Evolutionary conservation across 2,797 vertebrate genomes (phyloP).

Genomic region (Philypnodon macrostomus): DNA sequence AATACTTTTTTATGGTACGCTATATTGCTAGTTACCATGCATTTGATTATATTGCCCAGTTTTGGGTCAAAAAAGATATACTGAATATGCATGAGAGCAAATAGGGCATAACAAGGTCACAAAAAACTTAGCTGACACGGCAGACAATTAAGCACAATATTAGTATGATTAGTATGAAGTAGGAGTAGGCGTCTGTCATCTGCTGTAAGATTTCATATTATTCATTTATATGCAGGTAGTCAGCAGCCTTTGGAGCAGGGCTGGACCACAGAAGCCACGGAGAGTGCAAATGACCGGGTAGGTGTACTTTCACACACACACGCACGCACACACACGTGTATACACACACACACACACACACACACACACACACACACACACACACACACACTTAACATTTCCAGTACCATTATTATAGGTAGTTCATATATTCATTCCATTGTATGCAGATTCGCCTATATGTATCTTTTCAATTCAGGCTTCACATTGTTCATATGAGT

Average conservation of each 20-base stretch:
- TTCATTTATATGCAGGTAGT: slow-evolving; percentile 48
- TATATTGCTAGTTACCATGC: slow-evolving; percentile 10
- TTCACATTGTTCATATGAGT: slow-evolving; percentile 1
- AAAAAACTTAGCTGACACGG: not conserved
- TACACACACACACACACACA: slow-evolving; percentile 11
- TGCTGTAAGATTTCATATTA: no score
- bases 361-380: slow-evolving; percentile 18
- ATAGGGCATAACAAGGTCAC: slow-evolving; percentile 10
- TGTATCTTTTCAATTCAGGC: not conserved
- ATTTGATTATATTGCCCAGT: slow-evolving; percentile 6
- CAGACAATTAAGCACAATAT: not conserved
- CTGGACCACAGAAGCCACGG: slow-evolving; percentile 41
- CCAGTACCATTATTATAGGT: no score
- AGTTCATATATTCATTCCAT: not conserved
- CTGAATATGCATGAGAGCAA: slow-evolving; percentile 14
- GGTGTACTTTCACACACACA: slow-evolving; percentile 11
- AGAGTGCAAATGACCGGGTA: slow-evolving; percentile 48
- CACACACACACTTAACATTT: slow-evolving; percentile 7
- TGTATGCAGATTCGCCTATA: not conserved
- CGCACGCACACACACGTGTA: slow-evolving; percentile 14
- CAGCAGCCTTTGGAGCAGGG: slow-evolving; percentile 44
- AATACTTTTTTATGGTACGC: not conserved
- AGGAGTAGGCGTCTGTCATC: no score
- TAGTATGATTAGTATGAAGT: no score
- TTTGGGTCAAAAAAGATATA: slow-evolving; percentile 5